Evolutionary conservation across 2,797 vertebrate species (phyloP), one percentile per base, ranked within the genome.

Genomic region (Hafferia zeledoni): DNA sequence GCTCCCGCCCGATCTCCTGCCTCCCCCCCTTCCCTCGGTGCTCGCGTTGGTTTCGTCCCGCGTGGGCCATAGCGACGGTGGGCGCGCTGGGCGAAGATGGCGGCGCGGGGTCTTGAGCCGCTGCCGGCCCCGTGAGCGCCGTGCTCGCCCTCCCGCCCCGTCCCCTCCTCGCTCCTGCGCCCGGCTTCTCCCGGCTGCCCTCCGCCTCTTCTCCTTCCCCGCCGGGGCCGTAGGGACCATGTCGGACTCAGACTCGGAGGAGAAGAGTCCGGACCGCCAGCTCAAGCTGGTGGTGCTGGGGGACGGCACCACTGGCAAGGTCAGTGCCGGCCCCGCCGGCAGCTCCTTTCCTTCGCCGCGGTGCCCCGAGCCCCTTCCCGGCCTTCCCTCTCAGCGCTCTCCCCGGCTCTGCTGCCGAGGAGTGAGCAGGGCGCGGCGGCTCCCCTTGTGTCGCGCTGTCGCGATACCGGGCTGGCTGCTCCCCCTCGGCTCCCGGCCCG

Each of bases 281-380:
- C 98, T 99, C 35, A 99, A 99, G 96, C 98, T 99, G 60, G 99
- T 99, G 74, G 97, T 99, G 87, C 96, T 99, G 93, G 99, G 99
- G 96, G 99, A 99, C 97, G 99, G 99, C 93, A 99, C 99, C 71
- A 99, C 99, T 88, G 99, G 99, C 95, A 99, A 99, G 99, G 99
- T 99, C 97, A 98, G 98, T 97, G 95, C 82, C 69, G 84, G 68
- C 53, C 53, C 22, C 31, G 5, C 74, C 27, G 63, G 84, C 72
- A 76, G 75, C 81, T 88, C 57, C 30, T 43, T 35, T 74, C 44
- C 31, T 37, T 39, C 37, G 19, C 52, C n/a, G 69, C 87, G 67
- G 27, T 57, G 59, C 18, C 77, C 59, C 10, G 30, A 27, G 49
- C 8, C n/a, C 35, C 10, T 50, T 17, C 55, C 41, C 3, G n/a